A percentile compares a stretch with the other conserved stretches of the same genome.
These are phyloP conservation scores for Trichonephila inaurata DNA, from an alignment of 1,140 invertebrate genomes.

Conservation along the genomic window DNA sequence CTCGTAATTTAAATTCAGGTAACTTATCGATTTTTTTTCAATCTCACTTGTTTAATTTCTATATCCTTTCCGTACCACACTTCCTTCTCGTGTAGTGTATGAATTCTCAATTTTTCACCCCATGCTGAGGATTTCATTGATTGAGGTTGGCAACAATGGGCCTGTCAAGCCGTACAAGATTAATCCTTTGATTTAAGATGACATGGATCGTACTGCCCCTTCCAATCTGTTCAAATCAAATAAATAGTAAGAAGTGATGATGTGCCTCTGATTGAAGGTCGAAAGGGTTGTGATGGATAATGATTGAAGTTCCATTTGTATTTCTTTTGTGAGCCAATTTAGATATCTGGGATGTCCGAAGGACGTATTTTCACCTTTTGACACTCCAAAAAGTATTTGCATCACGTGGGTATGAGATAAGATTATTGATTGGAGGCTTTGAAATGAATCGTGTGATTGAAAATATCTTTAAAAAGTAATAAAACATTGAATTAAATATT, in stretches of 20 bases:
- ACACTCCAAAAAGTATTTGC: neutral
- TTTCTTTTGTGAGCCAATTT: neutral
- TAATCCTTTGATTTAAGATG: conserved; percentile 32
- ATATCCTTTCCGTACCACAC: no score
- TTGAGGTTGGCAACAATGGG: neutral
- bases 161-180: neutral
- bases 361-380: neutral
- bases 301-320: conserved; percentile 20
- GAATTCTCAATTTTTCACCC: no score
- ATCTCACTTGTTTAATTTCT: no score
- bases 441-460: neutral
- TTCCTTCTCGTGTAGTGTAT: no score
- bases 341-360: neutral
- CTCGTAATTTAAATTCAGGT: no score
- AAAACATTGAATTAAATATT: no score
- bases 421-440: neutral
- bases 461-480: no score
- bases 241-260: neutral
- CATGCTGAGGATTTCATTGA: neutral
- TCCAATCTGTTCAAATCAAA: neutral
- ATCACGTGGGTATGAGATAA: neutral
- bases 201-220: neutral
- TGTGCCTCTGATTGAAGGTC: neutral
- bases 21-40: no score
- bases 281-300: conserved; percentile 9